Evolutionary conservation across 2,888 invertebrate genomes (phyloP), one percentile per base, ranked within the genome.

Genomic region (Aethes cnicana): DNA sequence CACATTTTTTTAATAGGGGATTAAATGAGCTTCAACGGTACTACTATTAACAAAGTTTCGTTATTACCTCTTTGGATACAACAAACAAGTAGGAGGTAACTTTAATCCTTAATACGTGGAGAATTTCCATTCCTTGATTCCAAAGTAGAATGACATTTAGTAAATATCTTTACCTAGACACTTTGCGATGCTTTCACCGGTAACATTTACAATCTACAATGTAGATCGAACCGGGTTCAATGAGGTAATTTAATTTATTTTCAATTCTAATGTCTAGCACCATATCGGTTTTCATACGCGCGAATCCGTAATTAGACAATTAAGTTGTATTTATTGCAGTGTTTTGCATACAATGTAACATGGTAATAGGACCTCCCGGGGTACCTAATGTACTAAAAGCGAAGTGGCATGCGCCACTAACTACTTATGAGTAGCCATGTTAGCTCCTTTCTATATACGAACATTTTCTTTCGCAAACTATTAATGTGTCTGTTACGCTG

Each of bases 331-430:
- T 65, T 69, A 69, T 62, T 61, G 56, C 55, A 23, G 30, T 17
- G 55, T 58, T 67, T 63, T 62, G 66, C 65, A 63, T 64, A 66
- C 70, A 68, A 67, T 68, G 66, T 67, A 58, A 55, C 49, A 61
- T 63, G 61, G 56, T 64, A 67, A 64, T 64, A 56, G 47, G 52
- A 71, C 70, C 69, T 64, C 69, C 70, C 69, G 65, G 55, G 57
- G 66, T 21, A 33, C 33, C n/a, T n/a, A n/a, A n/a, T 49, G 36
- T 56, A 53, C 53, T 59, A 62, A 59, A 57, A 54, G 33, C 37
- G 30, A 43, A 17, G 12, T 5, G 43, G 25, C 26, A 32, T 25
- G 14, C 14, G 14, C 12, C 17, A 21, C 36, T 36, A 20, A 12
- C 7, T 5, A 4, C 36, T n/a, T n/a, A n/a, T n/a, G n/a, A n/a